These are phyloP conservation scores for Protonemura montana DNA, from an alignment of 2,888 invertebrate species.

Conservation along the genomic window DNA sequence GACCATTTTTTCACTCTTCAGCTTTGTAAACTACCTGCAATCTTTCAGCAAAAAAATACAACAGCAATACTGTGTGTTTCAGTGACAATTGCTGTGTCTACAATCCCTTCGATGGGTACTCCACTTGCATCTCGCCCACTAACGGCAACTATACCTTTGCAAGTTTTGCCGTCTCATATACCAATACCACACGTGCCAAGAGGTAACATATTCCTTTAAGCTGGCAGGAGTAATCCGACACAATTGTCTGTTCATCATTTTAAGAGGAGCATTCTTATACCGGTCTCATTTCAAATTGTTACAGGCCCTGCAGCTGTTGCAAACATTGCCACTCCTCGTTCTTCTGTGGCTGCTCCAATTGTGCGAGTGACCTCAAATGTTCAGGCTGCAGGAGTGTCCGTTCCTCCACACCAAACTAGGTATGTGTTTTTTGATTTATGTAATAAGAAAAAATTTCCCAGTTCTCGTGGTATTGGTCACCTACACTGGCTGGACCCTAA, in stretches of 20 bases:
- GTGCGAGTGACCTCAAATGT: constrained; percentile 56
- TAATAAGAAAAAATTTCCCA: background rate
- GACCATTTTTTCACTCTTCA: background rate
- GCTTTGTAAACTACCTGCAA: background rate
- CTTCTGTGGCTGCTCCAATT: constrained; percentile 66
- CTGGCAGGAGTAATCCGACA: too few relatives aligned
- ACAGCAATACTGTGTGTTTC: background rate
- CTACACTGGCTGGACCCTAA: background rate
- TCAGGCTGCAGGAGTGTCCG: constrained; percentile 56
- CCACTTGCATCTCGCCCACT: background rate
- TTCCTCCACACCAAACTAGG: constrained; percentile 45
- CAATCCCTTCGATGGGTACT: background rate
- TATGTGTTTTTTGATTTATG: background rate
- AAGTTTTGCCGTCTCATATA: constrained; percentile 54
- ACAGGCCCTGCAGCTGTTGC: constrained; percentile 78
- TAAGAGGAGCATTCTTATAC: background rate
- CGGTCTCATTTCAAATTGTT: constrained; percentile 51
- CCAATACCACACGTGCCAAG: constrained; percentile 61
- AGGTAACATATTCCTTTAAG: too few relatives aligned
- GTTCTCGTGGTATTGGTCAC: background rate
- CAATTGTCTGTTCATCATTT: constrained; percentile 7
- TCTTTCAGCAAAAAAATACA: background rate
- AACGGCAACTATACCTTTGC: constrained; percentile 58
- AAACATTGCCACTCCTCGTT: constrained; percentile 74
- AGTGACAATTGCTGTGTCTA: background rate